Evolutionary conservation across 2,113 vertebrate species (phyloP), one percentile per base, ranked within the genome.

Genomic region (Bos javanicus): DNA sequence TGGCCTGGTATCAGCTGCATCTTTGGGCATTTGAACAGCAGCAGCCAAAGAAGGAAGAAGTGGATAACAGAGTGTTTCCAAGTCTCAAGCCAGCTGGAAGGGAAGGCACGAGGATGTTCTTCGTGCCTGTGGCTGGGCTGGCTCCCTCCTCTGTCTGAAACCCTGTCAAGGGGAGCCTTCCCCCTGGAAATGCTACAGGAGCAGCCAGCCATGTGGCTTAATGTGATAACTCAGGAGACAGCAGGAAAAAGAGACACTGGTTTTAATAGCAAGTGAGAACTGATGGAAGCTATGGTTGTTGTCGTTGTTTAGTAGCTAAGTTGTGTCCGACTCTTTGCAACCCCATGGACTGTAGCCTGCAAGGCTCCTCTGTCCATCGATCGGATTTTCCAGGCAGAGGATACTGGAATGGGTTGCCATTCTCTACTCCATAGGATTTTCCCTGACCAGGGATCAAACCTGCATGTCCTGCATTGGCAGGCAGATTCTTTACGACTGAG

Each of bases 1-100:
- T 25, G 62, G 33, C 64, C 80, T n/a, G 43, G 30, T 2, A 3
- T 96, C 82, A 89, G 0, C 57, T 7, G 36, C 84, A 60, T 30
- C 64, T 80, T 46, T 2, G 0, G 36, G 82, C 76, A 17, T 30
- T 74, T 39, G 30, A 78, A 54, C 64, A 71, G 56, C 26, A 1
- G 60, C 67, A 82, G 64, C 95, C 97, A 80, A 97, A 90, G 92
- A 92, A 97, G 97, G 82, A 93, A 97, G 85, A 90, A 90, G 33
- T 1, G 33, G 43, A 3, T 0, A 0, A 0, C 64, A n/a, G 81
- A 33, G 7, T 4, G 1, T 39, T n/a, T 83, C 78, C 82, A 46
- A 33, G 30, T 52, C 74, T 76, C 0, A 0, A 85, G 76, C 81
- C 97, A 89, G 76, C 87, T 60, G 88, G 60, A 64, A 82, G 78